Percentiles rank a stretch among this genome's conserved stretches.
phyloP scores from a whole-genome alignment of 2,113 vertebrate species.

The Anoplopoma fimbria region DNA sequence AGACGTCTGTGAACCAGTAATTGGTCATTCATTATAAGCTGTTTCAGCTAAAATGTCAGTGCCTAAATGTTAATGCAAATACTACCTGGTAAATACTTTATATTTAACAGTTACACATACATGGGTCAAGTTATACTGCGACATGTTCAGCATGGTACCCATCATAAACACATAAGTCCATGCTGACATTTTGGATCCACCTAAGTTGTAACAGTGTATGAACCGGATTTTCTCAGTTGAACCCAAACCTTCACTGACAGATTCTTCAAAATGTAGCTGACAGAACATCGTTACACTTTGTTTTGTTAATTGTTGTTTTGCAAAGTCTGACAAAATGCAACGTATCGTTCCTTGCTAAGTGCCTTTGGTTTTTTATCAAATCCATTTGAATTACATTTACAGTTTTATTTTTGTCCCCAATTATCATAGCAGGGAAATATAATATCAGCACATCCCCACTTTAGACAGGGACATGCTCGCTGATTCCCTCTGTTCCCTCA shows the following conservation, averaged over 20 bases:
- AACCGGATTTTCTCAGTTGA: neutral
- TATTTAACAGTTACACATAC: neutral
- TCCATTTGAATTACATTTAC: neutral
- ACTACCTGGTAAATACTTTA: too few relatives aligned
- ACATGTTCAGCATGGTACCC: too few relatives aligned
- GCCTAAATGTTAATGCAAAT: neutral
- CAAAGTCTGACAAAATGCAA: neutral
- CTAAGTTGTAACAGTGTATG: neutral
- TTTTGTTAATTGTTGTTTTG: too few relatives aligned
- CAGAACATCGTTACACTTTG: too few relatives aligned
- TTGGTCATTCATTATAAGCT: neutral
- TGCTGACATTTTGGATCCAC: too few relatives aligned
- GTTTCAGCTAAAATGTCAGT: neutral
- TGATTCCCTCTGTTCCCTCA: neutral
- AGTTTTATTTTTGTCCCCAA: too few relatives aligned
- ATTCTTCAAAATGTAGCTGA: neutral
- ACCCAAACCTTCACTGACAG: neutral
- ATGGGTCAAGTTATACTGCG: too few relatives aligned
- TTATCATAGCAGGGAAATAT: neutral
- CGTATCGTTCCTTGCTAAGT: neutral
- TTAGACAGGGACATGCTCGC: neutral
- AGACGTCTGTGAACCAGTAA: neutral
- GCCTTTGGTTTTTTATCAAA: neutral
- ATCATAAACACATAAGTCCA: too few relatives aligned
- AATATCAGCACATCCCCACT: constrained; percentile 2